A percentile compares a stretch with the other conserved stretches of the same genome.
Conservation (phyloP, 2,797 vertebrate species). For the Chrysocyon brachyurus region DNA sequence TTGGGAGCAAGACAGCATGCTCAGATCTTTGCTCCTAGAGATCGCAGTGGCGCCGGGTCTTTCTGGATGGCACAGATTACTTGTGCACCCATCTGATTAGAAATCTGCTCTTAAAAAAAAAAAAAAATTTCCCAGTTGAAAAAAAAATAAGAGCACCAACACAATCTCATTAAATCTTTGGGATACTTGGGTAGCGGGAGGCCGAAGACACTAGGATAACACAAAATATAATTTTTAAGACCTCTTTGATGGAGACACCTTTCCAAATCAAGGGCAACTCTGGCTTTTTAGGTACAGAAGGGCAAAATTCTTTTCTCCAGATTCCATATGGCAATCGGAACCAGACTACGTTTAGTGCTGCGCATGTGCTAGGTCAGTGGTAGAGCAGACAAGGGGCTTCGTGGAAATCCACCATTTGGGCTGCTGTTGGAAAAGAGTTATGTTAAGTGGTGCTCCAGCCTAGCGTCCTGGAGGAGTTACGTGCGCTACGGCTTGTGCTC, state of each 20-base stretch:
- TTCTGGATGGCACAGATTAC: not conserved
- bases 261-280: not conserved
- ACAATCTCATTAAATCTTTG: not conserved
- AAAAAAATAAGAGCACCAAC: not conserved
- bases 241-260: not conserved
- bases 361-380: not conserved
- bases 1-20: not conserved
- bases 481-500: not conserved
- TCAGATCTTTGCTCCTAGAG: not conserved
- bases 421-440: slow-evolving; percentile 62
- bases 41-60: not conserved
- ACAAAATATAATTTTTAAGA: not conserved
- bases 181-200: not conserved
- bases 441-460: not conserved
- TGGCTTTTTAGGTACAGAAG: not conserved
- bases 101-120: not conserved
- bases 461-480: not conserved
- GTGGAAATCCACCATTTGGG: not conserved
- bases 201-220: not conserved
- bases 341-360: not conserved
- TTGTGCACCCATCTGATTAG: not conserved
- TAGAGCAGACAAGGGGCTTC: not conserved
- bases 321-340: not conserved
- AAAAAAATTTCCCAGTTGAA: not conserved
- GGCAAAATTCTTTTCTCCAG: slow-evolving; percentile 1